phyloP scores from a whole-genome alignment of 2,113 vertebrate genomes.

The Plotosus lineatus region DNA sequence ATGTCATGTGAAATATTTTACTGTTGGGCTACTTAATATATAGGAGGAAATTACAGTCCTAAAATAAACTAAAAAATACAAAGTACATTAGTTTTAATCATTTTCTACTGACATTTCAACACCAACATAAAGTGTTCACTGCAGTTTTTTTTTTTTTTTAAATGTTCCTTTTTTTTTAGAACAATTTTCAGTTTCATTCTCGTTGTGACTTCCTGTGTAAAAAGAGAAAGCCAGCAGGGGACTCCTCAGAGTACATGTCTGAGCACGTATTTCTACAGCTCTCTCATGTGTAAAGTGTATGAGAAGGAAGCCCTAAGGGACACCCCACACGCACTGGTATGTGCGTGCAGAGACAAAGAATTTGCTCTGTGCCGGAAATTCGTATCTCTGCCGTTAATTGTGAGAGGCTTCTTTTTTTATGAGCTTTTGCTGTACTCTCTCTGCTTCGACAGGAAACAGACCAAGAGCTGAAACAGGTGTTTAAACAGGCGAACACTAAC shows the following conservation, averaged over 20 bases:
- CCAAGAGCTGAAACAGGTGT: conserved; percentile 22
- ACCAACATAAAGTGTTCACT: not conserved
- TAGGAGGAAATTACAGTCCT: not conserved
- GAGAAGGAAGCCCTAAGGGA: conserved; percentile 55
- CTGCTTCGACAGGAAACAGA: conserved; percentile 40
- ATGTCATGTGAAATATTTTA: not conserved
- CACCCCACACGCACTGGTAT: conserved; percentile 37
- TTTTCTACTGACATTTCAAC: not conserved
- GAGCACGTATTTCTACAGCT: conserved; percentile 22
- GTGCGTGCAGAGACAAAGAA: conserved; percentile 50
- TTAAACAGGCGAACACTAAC: conserved; percentile 16
- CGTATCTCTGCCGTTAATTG: conserved; percentile 29
- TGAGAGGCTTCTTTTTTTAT: conserved; percentile 40
- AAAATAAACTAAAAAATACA: not conserved
- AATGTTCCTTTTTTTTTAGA: not conserved
- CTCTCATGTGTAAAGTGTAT: conserved; percentile 40
- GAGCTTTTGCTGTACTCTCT: conserved; percentile 19
- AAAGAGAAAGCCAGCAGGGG: conserved; percentile 69
- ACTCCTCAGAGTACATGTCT: conserved; percentile 57
- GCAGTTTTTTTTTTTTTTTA: not conserved
- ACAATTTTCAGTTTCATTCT: conserved; percentile 67
- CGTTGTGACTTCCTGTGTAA: conserved; percentile 65
- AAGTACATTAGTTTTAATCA: not conserved
- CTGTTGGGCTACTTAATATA: not conserved
- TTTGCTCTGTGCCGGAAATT: conserved; percentile 51